Percentiles rank a stretch among this genome's conserved stretches.
Conservation (phyloP, 2,797 vertebrate genomes). For the Cynopterus sphinx region DNA sequence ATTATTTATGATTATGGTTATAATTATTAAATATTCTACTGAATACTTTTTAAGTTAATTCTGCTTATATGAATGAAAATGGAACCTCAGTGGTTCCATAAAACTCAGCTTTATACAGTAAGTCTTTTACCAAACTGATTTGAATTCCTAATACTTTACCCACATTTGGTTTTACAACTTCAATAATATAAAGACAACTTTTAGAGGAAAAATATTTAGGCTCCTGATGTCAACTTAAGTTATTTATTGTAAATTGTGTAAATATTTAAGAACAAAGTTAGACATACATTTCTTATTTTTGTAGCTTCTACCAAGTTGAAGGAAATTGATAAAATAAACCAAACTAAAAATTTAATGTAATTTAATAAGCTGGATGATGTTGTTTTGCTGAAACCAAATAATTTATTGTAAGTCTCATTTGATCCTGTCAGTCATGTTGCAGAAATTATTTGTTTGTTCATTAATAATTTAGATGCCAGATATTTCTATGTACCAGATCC, state of each 20-base stretch:
- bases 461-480: background rate
- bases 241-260: background rate
- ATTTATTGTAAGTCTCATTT: background rate
- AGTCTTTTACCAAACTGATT: constrained; percentile 15
- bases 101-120: background rate
- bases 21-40: background rate
- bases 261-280: constrained; percentile 16
- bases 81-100: background rate
- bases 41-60: background rate
- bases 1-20: background rate
- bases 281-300: background rate
- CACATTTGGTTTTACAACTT: constrained; percentile 5
- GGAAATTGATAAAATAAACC: background rate
- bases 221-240: background rate
- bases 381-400: constrained; percentile 5
- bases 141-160: constrained; percentile 26
- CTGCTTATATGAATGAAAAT: constrained; percentile 2
- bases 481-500: background rate
- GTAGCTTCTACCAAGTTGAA: background rate
- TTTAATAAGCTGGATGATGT: background rate
- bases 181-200: background rate
- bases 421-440: background rate
- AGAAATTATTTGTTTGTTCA: background rate
- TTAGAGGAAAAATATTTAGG: background rate
- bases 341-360: background rate